These are phyloP conservation scores for Karalla daura DNA, from an alignment of 2,797 vertebrate genomes.

Conservation along the genomic window DNA sequence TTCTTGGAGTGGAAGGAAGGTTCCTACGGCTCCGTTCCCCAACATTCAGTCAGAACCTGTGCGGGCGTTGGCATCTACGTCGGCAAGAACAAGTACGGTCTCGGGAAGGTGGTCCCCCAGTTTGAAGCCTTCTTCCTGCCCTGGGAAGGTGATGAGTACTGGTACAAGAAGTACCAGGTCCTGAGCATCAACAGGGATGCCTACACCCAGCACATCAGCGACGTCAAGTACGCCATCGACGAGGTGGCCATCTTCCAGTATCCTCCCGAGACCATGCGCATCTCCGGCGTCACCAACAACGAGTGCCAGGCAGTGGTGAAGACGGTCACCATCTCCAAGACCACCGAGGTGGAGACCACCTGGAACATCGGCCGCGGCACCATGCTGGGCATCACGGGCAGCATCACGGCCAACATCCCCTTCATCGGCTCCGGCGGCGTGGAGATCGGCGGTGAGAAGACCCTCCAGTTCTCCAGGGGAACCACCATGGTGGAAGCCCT, in stretches of 20 bases:
- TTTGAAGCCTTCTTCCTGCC: conserved; percentile 84
- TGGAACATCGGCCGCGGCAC: conserved; percentile 83
- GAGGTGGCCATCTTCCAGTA: conserved; percentile 79
- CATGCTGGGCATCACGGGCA: conserved; percentile 78
- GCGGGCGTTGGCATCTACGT: conserved; percentile 71
- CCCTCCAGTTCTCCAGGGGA: conserved; percentile 77
- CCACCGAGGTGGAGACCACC: conserved; percentile 75
- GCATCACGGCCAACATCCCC: conserved; percentile 81
- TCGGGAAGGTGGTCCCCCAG: conserved; percentile 82
- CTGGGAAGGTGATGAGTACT: conserved; percentile 83
- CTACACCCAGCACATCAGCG: conserved; percentile 78
- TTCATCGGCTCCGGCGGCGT: conserved; percentile 75
- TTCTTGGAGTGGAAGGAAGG: conserved; percentile 82
- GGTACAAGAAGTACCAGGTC: conserved; percentile 83
- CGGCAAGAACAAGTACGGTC: conserved; percentile 85
- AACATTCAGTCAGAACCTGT: conserved; percentile 75
- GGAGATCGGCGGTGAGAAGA: conserved; percentile 75
- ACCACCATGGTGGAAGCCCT: conserved; percentile 76
- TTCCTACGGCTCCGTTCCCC: conserved; percentile 78
- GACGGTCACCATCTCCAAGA: conserved; percentile 81
- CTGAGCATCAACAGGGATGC: conserved; percentile 79
- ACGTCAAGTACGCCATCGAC: conserved; percentile 78
- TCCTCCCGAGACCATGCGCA: conserved; percentile 81
- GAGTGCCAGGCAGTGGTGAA: conserved; percentile 77
- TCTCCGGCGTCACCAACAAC: conserved; percentile 82